phyloP scores from a whole-genome alignment of 2,888 invertebrate species.

The Portevinia maculata region DNA sequence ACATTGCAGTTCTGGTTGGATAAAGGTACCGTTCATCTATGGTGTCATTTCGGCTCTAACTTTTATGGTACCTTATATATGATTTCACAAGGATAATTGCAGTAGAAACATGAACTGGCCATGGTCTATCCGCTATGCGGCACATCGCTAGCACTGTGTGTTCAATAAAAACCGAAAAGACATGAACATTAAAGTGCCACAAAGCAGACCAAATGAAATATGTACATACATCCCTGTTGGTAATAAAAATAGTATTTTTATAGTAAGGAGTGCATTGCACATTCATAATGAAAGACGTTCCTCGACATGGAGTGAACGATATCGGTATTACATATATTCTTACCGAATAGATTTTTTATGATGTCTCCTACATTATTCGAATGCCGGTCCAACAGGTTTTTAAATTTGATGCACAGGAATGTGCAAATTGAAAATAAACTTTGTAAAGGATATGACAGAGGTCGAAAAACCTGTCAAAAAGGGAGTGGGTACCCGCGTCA shows the following conservation, averaged over 20 bases:
- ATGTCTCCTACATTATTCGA: slow-evolving; percentile 3
- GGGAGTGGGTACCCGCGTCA: too few species aligned
- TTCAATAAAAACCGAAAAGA: slow-evolving; percentile 66
- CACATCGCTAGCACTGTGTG: slow-evolving; percentile 62
- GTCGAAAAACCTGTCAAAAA: too few species aligned
- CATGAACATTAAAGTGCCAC: slow-evolving; percentile 49
- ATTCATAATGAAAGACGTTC: slow-evolving; percentile 49
- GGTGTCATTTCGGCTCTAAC: slow-evolving; percentile 60
- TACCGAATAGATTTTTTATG: slow-evolving; percentile 66
- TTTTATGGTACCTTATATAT: slow-evolving; percentile 64
- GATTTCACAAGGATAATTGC: slow-evolving; percentile 67
- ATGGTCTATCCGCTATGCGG: slow-evolving; percentile 5
- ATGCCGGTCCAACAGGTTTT: slow-evolving; percentile 60
- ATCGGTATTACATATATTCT: slow-evolving; percentile 40
- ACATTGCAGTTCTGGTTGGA: slow-evolving; percentile 46
- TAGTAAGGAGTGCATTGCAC: slow-evolving; percentile 55
- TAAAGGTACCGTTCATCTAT: slow-evolving; percentile 27
- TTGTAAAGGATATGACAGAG: too few species aligned
- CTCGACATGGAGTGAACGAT: slow-evolving; percentile 20
- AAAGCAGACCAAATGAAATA: slow-evolving; percentile 51
- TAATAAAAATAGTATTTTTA: slow-evolving; percentile 69
- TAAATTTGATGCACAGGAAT: slow-evolving; percentile 27
- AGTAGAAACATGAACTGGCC: slow-evolving; percentile 40
- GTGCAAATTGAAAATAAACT: slow-evolving; percentile 55
- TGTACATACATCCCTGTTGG: slow-evolving; percentile 38